These are phyloP conservation scores for Cercopithecus mitis DNA, from an alignment of 2,797 vertebrate genomes.

Conservation along the genomic window DNA sequence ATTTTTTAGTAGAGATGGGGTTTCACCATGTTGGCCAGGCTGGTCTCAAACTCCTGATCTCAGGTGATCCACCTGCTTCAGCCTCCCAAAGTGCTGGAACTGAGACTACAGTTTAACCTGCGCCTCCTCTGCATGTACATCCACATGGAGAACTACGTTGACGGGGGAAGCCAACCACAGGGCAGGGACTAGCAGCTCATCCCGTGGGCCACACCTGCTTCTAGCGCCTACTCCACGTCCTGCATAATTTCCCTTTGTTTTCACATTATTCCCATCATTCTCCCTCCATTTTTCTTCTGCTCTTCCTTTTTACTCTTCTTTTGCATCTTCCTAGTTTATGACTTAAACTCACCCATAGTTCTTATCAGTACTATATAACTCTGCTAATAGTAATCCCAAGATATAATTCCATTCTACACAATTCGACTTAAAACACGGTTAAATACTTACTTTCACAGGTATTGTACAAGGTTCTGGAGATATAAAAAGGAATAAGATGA, in stretches of 20 bases:
- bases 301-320: background rate
- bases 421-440: background rate
- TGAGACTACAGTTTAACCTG: background rate
- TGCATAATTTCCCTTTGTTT: background rate
- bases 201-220: accelerated
- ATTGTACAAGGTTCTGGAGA: background rate
- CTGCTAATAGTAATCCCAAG: background rate
- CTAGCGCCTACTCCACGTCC: background rate
- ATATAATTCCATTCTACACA: background rate
- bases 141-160: background rate
- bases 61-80: background rate
- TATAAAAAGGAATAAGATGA: background rate
- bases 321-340: background rate
- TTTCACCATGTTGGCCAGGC: background rate
- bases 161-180: background rate
- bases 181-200: background rate
- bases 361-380: background rate
- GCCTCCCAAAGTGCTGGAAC: background rate
- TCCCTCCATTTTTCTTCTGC: background rate
- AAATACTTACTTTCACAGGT: background rate
- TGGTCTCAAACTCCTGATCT: background rate
- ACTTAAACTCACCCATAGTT: background rate
- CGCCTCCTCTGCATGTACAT: background rate
- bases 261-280: background rate
- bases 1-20: background rate